Percentiles rank a stretch among this genome's conserved stretches.
Conservation (phyloP, 1,140 invertebrate genomes). For the Drosophila truncata region DNA sequence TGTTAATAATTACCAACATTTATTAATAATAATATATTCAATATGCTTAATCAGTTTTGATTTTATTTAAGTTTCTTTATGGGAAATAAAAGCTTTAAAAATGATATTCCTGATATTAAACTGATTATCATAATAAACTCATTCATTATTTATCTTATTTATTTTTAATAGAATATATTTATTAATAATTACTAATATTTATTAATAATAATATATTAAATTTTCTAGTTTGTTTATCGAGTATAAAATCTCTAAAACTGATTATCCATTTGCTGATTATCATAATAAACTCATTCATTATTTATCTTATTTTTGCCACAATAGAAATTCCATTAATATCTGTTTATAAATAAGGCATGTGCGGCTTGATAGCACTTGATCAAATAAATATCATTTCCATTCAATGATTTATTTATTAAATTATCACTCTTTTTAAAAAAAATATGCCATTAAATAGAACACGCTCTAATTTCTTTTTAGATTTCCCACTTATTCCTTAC, state of each 20-base stretch:
- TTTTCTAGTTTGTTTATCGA: neutral
- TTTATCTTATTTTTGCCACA: neutral
- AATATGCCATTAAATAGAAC: neutral
- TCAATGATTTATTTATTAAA: neutral
- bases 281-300: neutral
- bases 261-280: neutral
- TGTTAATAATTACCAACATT: too few relatives aligned
- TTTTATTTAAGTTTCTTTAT: neutral
- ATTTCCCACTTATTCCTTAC: slow-evolving; percentile 3
- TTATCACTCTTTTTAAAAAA: neutral
- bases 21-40: too few relatives aligned
- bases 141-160: neutral
- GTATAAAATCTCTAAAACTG: neutral
- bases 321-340: slow-evolving; percentile 7
- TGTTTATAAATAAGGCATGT: neutral
- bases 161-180: neutral
- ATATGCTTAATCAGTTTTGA: neutral
- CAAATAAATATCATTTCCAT: neutral
- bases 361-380: neutral
- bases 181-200: too few relatives aligned
- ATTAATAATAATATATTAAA: too few relatives aligned
- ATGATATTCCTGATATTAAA: neutral
- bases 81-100: neutral
- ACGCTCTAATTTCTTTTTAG: slow-evolving; percentile 4
- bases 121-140: neutral